Percentiles rank a stretch among this genome's conserved stretches.
Conservation (phyloP, 2,888 invertebrate genomes). For the Biston stratarius region DNA sequence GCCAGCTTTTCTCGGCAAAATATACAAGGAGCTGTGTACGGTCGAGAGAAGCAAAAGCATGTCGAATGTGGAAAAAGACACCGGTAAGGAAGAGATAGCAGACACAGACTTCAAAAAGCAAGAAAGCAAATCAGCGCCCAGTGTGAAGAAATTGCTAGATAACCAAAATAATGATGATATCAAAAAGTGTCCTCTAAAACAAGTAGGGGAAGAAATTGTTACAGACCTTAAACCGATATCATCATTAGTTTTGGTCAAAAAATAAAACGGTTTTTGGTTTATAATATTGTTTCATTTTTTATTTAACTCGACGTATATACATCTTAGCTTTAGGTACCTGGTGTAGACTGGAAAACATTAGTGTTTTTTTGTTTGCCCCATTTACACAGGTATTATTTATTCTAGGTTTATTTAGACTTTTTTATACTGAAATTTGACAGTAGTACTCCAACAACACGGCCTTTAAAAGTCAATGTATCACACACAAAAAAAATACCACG, state of each 20-base stretch:
- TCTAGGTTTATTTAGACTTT: too few relatives aligned
- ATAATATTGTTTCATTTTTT: neutral
- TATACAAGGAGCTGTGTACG: slow-evolving; percentile 38
- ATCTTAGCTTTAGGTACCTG: neutral
- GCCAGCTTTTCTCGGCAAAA: slow-evolving; percentile 41
- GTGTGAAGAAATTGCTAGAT: slow-evolving; percentile 11
- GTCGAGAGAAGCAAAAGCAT: slow-evolving; percentile 33
- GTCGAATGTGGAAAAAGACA: slow-evolving; percentile 29
- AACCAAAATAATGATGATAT: slow-evolving; percentile 16
- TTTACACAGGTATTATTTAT: too few relatives aligned
- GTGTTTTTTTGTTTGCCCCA: too few relatives aligned
- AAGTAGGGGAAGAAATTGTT: slow-evolving; percentile 8
- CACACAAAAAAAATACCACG: too few relatives aligned
- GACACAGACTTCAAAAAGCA: slow-evolving; percentile 35
- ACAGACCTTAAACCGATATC: neutral
- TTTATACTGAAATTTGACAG: too few relatives aligned
- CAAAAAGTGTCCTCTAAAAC: slow-evolving; percentile 29
- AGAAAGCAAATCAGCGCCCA: slow-evolving; percentile 40
- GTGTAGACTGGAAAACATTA: too few relatives aligned
- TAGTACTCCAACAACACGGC: too few relatives aligned
- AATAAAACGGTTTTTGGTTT: neutral
- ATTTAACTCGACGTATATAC: neutral
- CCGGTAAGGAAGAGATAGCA: slow-evolving; percentile 34
- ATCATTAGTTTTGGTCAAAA: neutral
- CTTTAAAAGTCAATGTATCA: too few relatives aligned